Evolutionary conservation across 2,797 vertebrate genomes (phyloP), one percentile per base, ranked within the genome.

Genomic region (Cottoperca gobio): DNA sequence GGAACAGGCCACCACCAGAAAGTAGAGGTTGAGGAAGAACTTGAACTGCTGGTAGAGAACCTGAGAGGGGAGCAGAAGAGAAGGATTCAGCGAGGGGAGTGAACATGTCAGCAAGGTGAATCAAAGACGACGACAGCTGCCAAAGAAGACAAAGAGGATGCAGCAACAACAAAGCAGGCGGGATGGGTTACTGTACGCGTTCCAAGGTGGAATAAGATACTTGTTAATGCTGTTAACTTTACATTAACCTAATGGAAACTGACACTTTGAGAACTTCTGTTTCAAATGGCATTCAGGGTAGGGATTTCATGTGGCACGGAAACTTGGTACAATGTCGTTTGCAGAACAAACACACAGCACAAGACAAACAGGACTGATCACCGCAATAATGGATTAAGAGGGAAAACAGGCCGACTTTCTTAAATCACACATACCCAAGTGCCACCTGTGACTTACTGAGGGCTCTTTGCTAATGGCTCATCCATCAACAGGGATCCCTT

Each of bases 1-100:
- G 54, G 98, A 99, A 88, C 97, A 99, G 89, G 98, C 96, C 73
- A 99, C 97, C 73, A 99, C 90, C 91, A 99, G 95, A 88, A 99
- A 99, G 93, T 99, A 99, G 83, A 99, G 95, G 88, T 99, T 99
- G 94, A 99, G 95, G 95, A 99, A 99, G 95, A 99, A 98, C 96
- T 99, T 99, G 96, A 99, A 99, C 88, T 99, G 98, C 92, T 99
- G 97, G 93, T 98, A 99, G 64, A 99, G 96, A 95, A 99, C 97
- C 98, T 99, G 93, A 87, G 95, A 94, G 40, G 82, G 72, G 46
- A 76, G 40, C 60, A 81, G 49, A 42, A 21, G 67, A 78, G 50
- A 62, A 49, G 16, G 68, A 70, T 83, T 76, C 24, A 59, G 48
- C 0, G 24, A 60, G 73, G 55, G 71, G 76, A 82, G 58, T 24